Evolutionary conservation across 2,797 vertebrate species (phyloP), one percentile per base, ranked within the genome.

Genomic region (Spinibarbus caldwelli): DNA sequence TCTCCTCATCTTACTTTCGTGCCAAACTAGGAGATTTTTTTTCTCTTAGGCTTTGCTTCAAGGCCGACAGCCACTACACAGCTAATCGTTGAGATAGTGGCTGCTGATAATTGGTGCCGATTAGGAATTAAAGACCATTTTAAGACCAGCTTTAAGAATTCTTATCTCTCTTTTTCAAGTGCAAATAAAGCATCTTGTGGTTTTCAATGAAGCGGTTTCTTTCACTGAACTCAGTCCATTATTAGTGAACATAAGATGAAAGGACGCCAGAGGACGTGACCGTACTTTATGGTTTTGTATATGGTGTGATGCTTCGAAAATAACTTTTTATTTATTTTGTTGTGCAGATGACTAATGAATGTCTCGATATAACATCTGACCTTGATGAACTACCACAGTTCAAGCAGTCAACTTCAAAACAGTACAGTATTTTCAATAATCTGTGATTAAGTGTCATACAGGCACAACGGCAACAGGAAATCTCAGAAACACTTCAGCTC

Each of bases 51-150:
- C 36, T 73, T 47, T 17, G 70, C 70, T 82, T 73, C 54, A 73
- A 73, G 54, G 54, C 80, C 1, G 41, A 19, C 36, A 62, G 19
- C 14, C 5, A 11, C 80, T 72, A 43, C 36, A 17, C 23, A 54
- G 52, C 38, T 82, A 81, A 81, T 81, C 36, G 34, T 41, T 43
- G 45, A 52, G 64, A 80, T 80, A 54, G 45, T 0, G 15, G 52
- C 36, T 0, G 6, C 26, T 41, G 67, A 72, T 59, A 82, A 72
- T 82, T 72, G 68, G 17, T 59, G n/a, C 6, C 2, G 36, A 82
- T 71, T 72, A 72, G 68, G 7, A 82, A 59, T 45, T 82, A 45
- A 72, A 72, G 80, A 68, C 31, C 45, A 4, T 59, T 82, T 52
- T 21, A 80, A 80, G 78, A 52, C 45, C 45, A 52, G 78, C 21